phyloP scores from a whole-genome alignment of 2,113 vertebrate genomes.

The Cebidichthys violaceus region DNA sequence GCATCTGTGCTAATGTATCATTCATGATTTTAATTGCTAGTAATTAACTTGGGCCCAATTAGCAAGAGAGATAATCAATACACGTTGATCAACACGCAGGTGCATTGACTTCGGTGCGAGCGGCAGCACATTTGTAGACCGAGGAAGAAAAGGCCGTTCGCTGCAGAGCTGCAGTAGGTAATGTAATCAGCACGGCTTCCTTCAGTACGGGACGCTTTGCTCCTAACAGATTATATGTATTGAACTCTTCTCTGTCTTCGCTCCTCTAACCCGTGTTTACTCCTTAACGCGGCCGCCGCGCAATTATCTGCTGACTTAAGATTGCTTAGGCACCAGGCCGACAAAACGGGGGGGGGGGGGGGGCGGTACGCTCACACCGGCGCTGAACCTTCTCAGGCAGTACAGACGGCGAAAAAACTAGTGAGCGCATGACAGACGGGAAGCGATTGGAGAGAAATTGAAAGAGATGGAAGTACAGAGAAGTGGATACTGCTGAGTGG shows the following conservation, averaged over 20 bases:
- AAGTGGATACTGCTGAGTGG: constrained; percentile 65
- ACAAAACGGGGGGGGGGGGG: constrained; percentile 39
- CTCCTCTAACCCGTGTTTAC: constrained; percentile 53
- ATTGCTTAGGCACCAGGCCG: constrained; percentile 47
- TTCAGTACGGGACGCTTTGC: constrained; percentile 52
- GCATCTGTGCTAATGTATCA: constrained; percentile 75
- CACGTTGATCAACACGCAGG: constrained; percentile 74
- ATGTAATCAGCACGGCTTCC: constrained; percentile 53
- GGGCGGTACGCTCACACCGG: constrained; percentile 34
- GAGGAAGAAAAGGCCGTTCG: constrained; percentile 24
- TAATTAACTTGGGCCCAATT: constrained; percentile 82
- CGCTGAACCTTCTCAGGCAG: constrained; percentile 18
- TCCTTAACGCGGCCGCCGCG: constrained; percentile 36
- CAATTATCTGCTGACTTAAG: constrained; percentile 71
- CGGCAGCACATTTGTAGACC: constrained; percentile 47
- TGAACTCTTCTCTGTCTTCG: constrained; percentile 47
- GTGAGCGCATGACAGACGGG: background rate
- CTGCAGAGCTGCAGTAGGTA: constrained; percentile 35
- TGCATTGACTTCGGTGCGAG: constrained; percentile 63
- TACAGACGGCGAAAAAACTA: constrained; percentile 38
- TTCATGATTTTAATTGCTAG: constrained; percentile 82
- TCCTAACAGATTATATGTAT: constrained; percentile 70
- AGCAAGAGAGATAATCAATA: constrained; percentile 82
- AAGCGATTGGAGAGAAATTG: constrained; percentile 54
- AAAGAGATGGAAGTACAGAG: constrained; percentile 61